Evolutionary conservation across 2,888 invertebrate species (phyloP).

Genomic region (Choristoneura rosaceana): DNA sequence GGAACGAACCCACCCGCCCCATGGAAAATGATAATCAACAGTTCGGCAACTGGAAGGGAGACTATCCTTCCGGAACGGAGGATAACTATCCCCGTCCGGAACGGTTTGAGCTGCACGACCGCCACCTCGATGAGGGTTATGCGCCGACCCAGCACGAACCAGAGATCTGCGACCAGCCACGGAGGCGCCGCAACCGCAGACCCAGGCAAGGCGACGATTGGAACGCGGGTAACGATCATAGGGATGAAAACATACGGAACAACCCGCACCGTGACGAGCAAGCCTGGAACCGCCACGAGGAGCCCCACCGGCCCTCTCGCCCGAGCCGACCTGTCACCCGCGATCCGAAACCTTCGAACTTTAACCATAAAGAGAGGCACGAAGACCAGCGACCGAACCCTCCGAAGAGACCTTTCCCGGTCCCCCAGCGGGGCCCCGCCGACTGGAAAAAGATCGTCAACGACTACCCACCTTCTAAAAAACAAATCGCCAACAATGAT

Average conservation of each 20-base stretch:
- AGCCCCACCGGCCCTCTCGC: not conserved
- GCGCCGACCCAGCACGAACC: not conserved
- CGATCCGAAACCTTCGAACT: not conserved
- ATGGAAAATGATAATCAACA: not conserved
- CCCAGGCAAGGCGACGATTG: not conserved
- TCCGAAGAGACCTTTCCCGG: not conserved
- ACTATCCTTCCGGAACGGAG: not conserved
- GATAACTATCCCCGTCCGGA: conserved; percentile 1
- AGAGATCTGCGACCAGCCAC: not conserved
- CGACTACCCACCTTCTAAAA: not conserved
- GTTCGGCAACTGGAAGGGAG: conserved; percentile 15
- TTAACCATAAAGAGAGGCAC: conserved; percentile 7
- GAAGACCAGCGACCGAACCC: conserved; percentile 6
- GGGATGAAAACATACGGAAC: not conserved
- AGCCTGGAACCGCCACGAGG: not conserved
- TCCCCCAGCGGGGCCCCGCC: not conserved
- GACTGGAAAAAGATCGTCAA: conserved; percentile 10
- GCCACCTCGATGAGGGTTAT: not conserved
- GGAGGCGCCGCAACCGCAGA: not conserved
- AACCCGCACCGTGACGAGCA: not conserved
- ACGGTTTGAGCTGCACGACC: conserved; percentile 6
- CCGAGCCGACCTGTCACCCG: not conserved
- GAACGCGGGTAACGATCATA: not conserved
- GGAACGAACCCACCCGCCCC: conserved; percentile 1
- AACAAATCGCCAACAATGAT: not conserved